phyloP scores from a whole-genome alignment of 2,888 invertebrate species.

The Drosophila meridionalis region DNA sequence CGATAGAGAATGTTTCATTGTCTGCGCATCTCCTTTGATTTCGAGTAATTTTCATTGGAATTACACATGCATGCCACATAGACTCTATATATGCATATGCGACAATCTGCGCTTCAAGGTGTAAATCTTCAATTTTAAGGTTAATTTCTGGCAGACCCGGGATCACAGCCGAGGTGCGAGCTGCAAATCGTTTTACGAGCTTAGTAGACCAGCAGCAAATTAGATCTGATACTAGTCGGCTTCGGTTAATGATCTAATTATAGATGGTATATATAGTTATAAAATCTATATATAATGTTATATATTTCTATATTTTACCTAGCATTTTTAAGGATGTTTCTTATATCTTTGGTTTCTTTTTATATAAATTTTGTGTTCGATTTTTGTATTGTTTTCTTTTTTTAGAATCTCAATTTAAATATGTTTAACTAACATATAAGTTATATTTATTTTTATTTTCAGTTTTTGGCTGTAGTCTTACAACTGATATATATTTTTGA shows the following conservation, averaged over 20 bases:
- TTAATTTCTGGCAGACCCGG: constrained; percentile 59
- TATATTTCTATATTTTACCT: too few species aligned
- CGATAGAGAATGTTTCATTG: constrained; percentile 48
- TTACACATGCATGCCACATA: constrained; percentile 10
- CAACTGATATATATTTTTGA: too few species aligned
- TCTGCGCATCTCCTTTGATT: constrained; percentile 48
- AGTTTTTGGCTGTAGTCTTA: too few species aligned
- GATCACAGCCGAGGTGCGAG: constrained; percentile 42
- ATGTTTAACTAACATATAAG: too few species aligned
- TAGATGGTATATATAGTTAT: neutral
- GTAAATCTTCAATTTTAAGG: constrained; percentile 79
- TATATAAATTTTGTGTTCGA: too few species aligned
- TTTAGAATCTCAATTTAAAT: too few species aligned
- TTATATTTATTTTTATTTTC: too few species aligned
- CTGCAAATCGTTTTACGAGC: constrained; percentile 77
- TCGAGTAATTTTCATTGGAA: constrained; percentile 54
- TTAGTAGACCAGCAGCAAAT: constrained; percentile 61
- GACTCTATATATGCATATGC: neutral
- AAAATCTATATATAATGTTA: too few species aligned
- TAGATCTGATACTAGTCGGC: neutral
- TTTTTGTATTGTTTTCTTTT: too few species aligned
- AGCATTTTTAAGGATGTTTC: too few species aligned
- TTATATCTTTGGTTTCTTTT: too few species aligned
- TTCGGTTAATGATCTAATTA: neutral
- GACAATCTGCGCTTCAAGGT: constrained; percentile 49